Evolutionary conservation across 2,888 invertebrate species (phyloP).

Genomic region (Balanococcus diminutus): DNA sequence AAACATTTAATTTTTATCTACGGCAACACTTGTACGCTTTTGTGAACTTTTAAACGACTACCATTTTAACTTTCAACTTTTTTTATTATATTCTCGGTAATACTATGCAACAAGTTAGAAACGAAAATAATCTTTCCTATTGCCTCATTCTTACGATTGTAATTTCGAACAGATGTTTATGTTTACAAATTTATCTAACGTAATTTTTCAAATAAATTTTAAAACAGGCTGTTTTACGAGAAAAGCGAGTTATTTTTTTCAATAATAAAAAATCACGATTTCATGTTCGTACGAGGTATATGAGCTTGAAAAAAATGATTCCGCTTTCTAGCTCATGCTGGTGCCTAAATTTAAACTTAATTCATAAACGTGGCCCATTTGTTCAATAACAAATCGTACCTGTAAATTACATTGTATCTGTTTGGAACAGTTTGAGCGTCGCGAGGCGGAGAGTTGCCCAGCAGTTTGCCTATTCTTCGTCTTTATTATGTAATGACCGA

Average conservation of each 20-base stretch:
- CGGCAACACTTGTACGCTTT: neutral
- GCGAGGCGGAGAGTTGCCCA: neutral
- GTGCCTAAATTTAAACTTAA: neutral
- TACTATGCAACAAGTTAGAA: neutral
- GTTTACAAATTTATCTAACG: neutral
- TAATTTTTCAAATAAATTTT: neutral
- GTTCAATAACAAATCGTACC: neutral
- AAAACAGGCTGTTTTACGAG: neutral
- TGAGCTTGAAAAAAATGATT: neutral
- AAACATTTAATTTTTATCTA: neutral
- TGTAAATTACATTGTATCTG: neutral
- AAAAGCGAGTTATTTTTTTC: neutral
- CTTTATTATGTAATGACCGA: neutral
- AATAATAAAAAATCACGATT: neutral
- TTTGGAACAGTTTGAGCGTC: neutral
- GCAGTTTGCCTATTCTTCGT: neutral
- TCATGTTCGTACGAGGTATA: neutral
- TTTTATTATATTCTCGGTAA: too few relatives aligned
- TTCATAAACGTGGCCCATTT: neutral
- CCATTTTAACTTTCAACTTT: neutral
- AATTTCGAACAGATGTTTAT: neutral
- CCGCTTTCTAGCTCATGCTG: neutral
- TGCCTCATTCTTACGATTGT: neutral
- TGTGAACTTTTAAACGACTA: neutral
- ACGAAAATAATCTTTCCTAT: neutral